A percentile compares a stretch with the other conserved stretches of the same genome.
phyloP scores from a whole-genome alignment of 1,140 invertebrate species.

The Tetramorium alpestre region DNA sequence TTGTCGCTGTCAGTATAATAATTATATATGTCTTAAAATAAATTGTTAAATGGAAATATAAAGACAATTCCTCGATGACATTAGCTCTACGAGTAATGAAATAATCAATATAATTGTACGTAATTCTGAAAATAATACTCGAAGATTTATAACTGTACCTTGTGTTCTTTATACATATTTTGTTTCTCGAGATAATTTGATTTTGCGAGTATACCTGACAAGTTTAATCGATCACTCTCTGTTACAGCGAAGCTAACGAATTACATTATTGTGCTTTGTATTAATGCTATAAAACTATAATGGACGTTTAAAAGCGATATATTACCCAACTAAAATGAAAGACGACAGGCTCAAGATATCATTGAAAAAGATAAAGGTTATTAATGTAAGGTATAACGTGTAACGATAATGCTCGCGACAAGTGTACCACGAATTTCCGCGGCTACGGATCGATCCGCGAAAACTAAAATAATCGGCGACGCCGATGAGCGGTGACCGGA shows the following conservation, averaged over 20 bases:
- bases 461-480: slow-evolving; percentile 27
- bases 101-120: slow-evolving; percentile 21
- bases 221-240: slow-evolving; percentile 18
- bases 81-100: neutral
- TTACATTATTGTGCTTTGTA: slow-evolving; percentile 10
- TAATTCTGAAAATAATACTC: neutral
- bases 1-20: neutral
- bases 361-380: neutral
- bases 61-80: slow-evolving; percentile 15
- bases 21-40: slow-evolving; percentile 16
- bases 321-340: neutral
- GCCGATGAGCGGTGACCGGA: slow-evolving; percentile 9
- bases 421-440: neutral
- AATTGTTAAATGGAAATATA: neutral
- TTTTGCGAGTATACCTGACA: slow-evolving; percentile 7
- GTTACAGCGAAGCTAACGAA: neutral
- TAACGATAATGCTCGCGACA: neutral
- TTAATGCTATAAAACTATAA: slow-evolving; percentile 1
- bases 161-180: slow-evolving; percentile 17
- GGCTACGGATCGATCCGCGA: neutral
- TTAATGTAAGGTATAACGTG: neutral
- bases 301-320: neutral
- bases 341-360: neutral
- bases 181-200: neutral
- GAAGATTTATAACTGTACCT: slow-evolving; percentile 7